A percentile compares a stretch with the other conserved stretches of the same genome.
phyloP scores from a whole-genome alignment of 2,113 vertebrate genomes.

The Chelonoidis abingdonii region DNA sequence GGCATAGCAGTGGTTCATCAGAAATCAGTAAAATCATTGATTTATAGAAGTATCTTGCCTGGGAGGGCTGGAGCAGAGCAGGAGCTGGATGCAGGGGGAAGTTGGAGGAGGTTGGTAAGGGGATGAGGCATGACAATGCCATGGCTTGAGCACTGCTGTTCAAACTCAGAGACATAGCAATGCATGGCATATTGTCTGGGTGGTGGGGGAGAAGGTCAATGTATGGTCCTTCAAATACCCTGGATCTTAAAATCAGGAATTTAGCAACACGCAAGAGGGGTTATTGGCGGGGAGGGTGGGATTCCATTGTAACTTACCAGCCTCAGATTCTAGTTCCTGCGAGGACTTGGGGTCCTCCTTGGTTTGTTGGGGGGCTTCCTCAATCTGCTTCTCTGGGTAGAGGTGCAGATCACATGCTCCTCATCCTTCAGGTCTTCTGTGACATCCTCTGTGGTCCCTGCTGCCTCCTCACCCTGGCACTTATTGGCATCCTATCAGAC shows the following conservation, averaged over 20 bases:
- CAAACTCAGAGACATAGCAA: background rate
- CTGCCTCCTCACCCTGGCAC: background rate
- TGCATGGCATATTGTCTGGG: background rate
- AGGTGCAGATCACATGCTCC: background rate
- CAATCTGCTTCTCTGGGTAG: background rate
- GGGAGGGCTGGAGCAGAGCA: background rate
- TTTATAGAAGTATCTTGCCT: background rate
- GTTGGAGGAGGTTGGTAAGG: background rate
- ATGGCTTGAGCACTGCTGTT: background rate
- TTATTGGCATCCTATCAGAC: background rate
- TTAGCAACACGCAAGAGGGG: background rate
- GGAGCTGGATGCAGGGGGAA: background rate
- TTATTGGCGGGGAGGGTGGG: background rate
- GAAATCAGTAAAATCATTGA: background rate
- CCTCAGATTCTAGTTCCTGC: background rate
- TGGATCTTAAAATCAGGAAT: background rate
- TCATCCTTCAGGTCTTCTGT: background rate
- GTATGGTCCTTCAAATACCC: background rate
- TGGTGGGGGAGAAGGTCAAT: background rate
- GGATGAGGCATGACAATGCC: background rate
- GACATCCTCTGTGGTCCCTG: background rate
- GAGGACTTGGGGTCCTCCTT: background rate
- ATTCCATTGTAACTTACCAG: background rate
- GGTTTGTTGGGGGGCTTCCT: background rate
- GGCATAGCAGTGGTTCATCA: background rate